Conservation (phyloP, 2,113 vertebrate species). For the Emydura subglobosa region DNA sequence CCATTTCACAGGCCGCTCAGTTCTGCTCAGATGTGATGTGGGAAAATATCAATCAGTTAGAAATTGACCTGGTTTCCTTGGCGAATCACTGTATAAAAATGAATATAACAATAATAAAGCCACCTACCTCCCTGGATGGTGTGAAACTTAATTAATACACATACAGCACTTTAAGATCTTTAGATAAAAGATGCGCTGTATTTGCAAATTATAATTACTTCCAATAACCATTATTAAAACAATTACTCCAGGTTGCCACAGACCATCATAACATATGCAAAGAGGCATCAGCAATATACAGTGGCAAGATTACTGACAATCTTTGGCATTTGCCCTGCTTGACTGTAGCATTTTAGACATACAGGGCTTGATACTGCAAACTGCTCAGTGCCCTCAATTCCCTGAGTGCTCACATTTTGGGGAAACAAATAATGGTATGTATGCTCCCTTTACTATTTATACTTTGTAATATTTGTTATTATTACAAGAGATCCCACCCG, state of each 20-base stretch:
- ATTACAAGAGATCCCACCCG: background rate
- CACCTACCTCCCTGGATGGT: constrained; percentile 73
- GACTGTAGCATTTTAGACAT: constrained; percentile 11
- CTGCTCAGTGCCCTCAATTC: background rate
- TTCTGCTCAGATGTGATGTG: background rate
- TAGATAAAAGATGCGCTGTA: constrained; percentile 76
- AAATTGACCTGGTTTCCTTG: constrained; percentile 63
- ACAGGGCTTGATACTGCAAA: background rate
- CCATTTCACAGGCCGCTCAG: background rate
- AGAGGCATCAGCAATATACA: constrained; percentile 51
- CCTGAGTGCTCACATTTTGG: background rate
- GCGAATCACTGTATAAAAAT: constrained; percentile 60
- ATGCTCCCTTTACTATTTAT: background rate
- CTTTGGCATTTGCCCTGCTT: constrained; percentile 34
- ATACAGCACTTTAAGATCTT: constrained; percentile 69
- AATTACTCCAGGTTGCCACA: constrained; percentile 74
- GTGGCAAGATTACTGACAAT: constrained; percentile 58
- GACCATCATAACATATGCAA: constrained; percentile 65
- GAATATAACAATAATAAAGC: constrained; percentile 56
- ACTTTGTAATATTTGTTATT: accelerated
- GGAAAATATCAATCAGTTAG: background rate
- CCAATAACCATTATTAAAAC: constrained; percentile 68
- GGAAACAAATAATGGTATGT: background rate
- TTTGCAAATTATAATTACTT: constrained; percentile 73
- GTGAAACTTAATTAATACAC: constrained; percentile 71